A percentile compares a stretch with the other conserved stretches of the same genome.
Evolutionary conservation across 2,113 vertebrate species (phyloP).

Genomic region (Scomber colias): DNA sequence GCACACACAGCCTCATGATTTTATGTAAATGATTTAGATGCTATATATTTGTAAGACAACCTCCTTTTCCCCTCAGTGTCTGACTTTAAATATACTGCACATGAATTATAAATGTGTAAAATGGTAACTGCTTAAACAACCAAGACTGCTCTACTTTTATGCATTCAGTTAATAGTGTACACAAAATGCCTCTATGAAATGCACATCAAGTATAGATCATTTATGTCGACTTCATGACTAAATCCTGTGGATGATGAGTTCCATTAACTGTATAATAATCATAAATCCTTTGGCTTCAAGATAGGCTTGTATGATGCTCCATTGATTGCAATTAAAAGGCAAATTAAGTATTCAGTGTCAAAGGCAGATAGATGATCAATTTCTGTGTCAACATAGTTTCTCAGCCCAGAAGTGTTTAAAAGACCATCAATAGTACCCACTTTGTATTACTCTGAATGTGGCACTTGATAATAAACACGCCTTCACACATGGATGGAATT

Average conservation of each 20-base stretch:
- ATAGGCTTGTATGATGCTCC: neutral
- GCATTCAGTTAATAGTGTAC: neutral
- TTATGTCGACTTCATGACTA: neutral
- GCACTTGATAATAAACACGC: conserved; percentile 36
- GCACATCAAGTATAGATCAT: neutral
- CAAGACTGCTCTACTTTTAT: conserved; percentile 12
- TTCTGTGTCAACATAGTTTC: conserved; percentile 34
- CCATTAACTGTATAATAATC: conserved; percentile 21
- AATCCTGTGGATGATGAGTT: neutral
- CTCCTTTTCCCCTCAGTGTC: conserved; percentile 13
- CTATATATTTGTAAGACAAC: conserved; percentile 16
- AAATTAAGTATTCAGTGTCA: conserved; percentile 27
- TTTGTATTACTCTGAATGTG: conserved; percentile 39
- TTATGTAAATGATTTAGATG: conserved; percentile 42
- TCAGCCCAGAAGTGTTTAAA: conserved; percentile 25
- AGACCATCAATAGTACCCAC: conserved; percentile 25
- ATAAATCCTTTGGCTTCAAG: neutral
- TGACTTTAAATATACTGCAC: conserved; percentile 38
- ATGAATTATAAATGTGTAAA: conserved; percentile 55
- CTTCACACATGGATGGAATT: conserved; percentile 28
- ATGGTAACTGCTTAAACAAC: conserved; percentile 20
- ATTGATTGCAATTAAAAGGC: conserved; percentile 52
- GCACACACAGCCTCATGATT: neutral
- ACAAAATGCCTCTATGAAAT: neutral
- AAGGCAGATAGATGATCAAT: conserved; percentile 43